These are phyloP conservation scores for Folsomia candida DNA, from an alignment of 2,888 invertebrate species.

Conservation along the genomic window DNA sequence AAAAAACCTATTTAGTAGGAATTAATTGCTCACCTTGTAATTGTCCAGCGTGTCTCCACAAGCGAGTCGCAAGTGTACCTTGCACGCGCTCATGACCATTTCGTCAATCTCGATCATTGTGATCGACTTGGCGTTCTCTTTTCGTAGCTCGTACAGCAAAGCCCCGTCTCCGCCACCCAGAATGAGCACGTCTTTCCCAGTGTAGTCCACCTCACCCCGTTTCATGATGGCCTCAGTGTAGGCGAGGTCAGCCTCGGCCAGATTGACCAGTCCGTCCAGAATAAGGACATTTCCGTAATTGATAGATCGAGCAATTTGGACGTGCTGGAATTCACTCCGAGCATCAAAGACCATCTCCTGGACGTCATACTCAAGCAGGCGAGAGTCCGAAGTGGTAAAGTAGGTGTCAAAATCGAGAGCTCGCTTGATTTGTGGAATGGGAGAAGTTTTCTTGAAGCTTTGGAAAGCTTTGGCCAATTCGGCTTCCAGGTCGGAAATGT, in stretches of 20 bases:
- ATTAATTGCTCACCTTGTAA: slow-evolving; percentile 57
- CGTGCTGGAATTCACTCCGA: slow-evolving; percentile 79
- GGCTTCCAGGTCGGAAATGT: slow-evolving; percentile 20
- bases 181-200: slow-evolving; percentile 84
- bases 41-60: slow-evolving; percentile 83
- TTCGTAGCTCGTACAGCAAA: slow-evolving; percentile 78
- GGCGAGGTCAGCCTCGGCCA: slow-evolving; percentile 84
- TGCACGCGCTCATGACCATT: slow-evolving; percentile 81
- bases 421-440: slow-evolving; percentile 26
- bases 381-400: slow-evolving; percentile 66
- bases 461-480: slow-evolving; percentile 16
- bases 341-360: slow-evolving; percentile 77
- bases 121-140: slow-evolving; percentile 82
- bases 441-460: slow-evolving; percentile 22
- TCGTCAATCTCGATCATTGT: slow-evolving; percentile 78
- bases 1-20: too few relatives aligned
- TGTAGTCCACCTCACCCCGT: slow-evolving; percentile 74
- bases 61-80: slow-evolving; percentile 75
- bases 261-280: slow-evolving; percentile 78
- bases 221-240: slow-evolving; percentile 90
- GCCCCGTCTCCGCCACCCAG: slow-evolving; percentile 93
- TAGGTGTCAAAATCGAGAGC: slow-evolving; percentile 31
- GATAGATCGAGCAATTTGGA: slow-evolving; percentile 85
- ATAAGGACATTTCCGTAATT: slow-evolving; percentile 85
- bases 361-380: slow-evolving; percentile 85